phyloP scores from a whole-genome alignment of 1,140 invertebrate genomes.

The Zaprionus africanus region DNA sequence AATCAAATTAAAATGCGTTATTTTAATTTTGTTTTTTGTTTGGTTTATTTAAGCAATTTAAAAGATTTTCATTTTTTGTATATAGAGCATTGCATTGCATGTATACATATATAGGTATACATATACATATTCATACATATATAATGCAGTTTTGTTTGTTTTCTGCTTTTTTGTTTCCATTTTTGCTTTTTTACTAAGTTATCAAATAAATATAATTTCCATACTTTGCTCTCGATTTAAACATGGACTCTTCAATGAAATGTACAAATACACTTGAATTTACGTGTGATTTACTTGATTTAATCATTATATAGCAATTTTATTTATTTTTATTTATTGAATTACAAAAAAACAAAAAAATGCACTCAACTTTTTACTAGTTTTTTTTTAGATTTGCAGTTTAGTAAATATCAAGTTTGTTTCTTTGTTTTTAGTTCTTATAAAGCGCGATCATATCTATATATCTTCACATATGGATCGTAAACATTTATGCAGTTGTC shows the following conservation, averaged over 20 bases:
- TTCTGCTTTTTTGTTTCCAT: slow-evolving; percentile 23
- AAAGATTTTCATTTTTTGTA: slow-evolving; percentile 64
- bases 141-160: slow-evolving; percentile 46
- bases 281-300: slow-evolving; percentile 29
- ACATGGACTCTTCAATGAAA: slow-evolving; percentile 68
- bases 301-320: slow-evolving; percentile 7
- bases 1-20: background rate
- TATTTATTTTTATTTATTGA: slow-evolving; percentile 9
- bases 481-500: slow-evolving; percentile 61
- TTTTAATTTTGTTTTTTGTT: slow-evolving; percentile 49
- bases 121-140: slow-evolving; percentile 24
- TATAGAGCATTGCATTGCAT: slow-evolving; percentile 70
- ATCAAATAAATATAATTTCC: slow-evolving; percentile 75
- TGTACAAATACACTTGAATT: slow-evolving; percentile 65
- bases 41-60: slow-evolving; percentile 78
- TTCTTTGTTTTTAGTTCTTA: slow-evolving; percentile 33
- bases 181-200: slow-evolving; percentile 58
- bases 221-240: slow-evolving; percentile 52
- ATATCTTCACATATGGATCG: slow-evolving; percentile 50
- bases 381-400: slow-evolving; percentile 41
- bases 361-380: slow-evolving; percentile 17
- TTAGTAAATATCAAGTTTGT: slow-evolving; percentile 56
- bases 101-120: slow-evolving; percentile 49
- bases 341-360: slow-evolving; percentile 46
- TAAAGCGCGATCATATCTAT: slow-evolving; percentile 62